Evolutionary conservation across 2,797 vertebrate species (phyloP).

Genomic region (Mormyrus hasselquistii): DNA sequence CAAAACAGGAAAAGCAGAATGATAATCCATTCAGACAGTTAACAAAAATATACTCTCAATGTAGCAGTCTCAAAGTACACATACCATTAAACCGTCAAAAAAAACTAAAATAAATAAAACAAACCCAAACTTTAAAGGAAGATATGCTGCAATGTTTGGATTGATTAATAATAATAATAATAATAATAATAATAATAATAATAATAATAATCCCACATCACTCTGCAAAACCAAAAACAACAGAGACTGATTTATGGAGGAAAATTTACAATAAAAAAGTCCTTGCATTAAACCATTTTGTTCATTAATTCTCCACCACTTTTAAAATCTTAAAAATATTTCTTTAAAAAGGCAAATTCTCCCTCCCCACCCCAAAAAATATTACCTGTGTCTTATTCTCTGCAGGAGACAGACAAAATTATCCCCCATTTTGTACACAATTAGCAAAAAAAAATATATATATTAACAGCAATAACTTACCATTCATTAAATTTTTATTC

Average conservation of each 20-base stretch:
- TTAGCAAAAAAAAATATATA: constrained; percentile 71
- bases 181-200: constrained; percentile 45
- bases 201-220: constrained; percentile 50
- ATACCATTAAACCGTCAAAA: constrained; percentile 41
- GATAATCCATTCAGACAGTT: constrained; percentile 31
- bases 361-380: constrained; percentile 70
- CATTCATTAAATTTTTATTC: constrained; percentile 71
- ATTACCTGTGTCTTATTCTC: constrained; percentile 59
- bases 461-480: constrained; percentile 79
- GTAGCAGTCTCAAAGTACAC: constrained; percentile 45
- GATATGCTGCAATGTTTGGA: constrained; percentile 54
- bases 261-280: constrained; percentile 68
- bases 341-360: constrained; percentile 70
- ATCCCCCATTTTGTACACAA: constrained; percentile 69
- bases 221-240: constrained; percentile 61
- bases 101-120: constrained; percentile 25
- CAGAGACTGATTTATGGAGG: constrained; percentile 53
- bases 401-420: constrained; percentile 55
- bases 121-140: constrained; percentile 39
- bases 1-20: constrained; percentile 30
- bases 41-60: constrained; percentile 46
- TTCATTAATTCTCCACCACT: constrained; percentile 64
- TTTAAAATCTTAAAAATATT: constrained; percentile 76
- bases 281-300: constrained; percentile 67
- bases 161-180: constrained; percentile 35